Percentiles rank a stretch among this genome's conserved stretches.
These are phyloP conservation scores for Lasioglossum villosulum DNA, from an alignment of 2,888 invertebrate genomes.

Conservation along the genomic window DNA sequence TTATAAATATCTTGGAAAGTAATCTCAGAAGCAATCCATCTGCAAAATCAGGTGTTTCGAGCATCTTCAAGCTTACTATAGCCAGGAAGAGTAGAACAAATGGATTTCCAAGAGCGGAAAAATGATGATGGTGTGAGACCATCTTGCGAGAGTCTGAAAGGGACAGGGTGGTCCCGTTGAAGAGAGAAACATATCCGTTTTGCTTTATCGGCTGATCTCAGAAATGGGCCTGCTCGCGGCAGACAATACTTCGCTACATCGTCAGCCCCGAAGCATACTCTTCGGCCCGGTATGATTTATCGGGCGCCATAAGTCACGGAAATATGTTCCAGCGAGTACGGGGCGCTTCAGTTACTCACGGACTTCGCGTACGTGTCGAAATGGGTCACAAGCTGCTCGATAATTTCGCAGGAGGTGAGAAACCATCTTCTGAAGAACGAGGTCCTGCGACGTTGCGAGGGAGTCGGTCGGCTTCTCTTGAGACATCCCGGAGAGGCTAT, in stretches of 20 bases:
- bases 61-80: too few species aligned
- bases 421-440: constrained; percentile 85
- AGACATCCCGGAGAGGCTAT: constrained; percentile 94
- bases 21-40: too few species aligned
- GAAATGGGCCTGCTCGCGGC: background rate
- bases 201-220: background rate
- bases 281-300: background rate
- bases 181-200: background rate
- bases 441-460: constrained; percentile 90
- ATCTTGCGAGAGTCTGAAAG: background rate
- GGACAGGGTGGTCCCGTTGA: background rate
- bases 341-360: constrained; percentile 91
- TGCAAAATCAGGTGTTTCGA: too few species aligned
- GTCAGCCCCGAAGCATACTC: background rate
- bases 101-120: background rate
- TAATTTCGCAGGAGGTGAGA: constrained; percentile 85
- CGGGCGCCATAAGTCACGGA: background rate
- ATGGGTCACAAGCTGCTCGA: constrained; percentile 89
- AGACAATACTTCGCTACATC: background rate
- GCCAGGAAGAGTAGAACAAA: too few species aligned
- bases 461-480: constrained; percentile 92
- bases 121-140: background rate
- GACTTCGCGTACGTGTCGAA: constrained; percentile 92
- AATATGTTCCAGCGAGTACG: constrained; percentile 86
- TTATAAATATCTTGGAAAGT: too few species aligned